Conservation (phyloP, 2,888 invertebrate genomes). For the Gari tellinella region DNA sequence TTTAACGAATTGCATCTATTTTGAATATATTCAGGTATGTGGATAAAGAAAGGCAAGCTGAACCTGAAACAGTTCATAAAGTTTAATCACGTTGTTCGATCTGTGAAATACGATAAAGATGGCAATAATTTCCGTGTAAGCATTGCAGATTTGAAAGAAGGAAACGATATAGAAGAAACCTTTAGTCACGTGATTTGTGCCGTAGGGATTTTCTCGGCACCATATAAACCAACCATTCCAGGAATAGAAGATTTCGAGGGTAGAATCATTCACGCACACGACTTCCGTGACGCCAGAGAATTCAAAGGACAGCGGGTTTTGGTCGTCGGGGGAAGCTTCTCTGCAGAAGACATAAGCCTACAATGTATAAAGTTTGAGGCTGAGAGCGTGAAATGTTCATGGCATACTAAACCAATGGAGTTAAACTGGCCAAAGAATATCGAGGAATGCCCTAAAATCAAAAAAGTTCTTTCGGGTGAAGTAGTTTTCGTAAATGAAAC, state of each 20-base stretch:
- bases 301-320: conserved; percentile 37
- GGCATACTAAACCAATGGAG: conserved; percentile 45
- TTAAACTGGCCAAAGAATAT: conserved; percentile 50
- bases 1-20: no score
- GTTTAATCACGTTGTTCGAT: conserved; percentile 36
- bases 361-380: no score
- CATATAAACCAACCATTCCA: conserved; percentile 38
- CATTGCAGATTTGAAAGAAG: conserved; percentile 18
- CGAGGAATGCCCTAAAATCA: conserved; percentile 42
- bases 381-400: no score
- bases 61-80: conserved; percentile 29
- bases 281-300: conserved; percentile 38
- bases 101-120: conserved; percentile 28
- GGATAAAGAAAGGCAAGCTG: conserved; percentile 3
- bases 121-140: conserved; percentile 41
- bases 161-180: conserved; percentile 16
- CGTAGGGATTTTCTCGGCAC: conserved; percentile 34
- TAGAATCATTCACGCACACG: conserved; percentile 41
- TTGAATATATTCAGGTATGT: conserved; percentile 32
- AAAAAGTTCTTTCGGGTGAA: conserved; percentile 23
- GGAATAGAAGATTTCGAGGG: conserved; percentile 45
- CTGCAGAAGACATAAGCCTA: conserved; percentile 46
- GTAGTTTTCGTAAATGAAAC: conserved; percentile 50
- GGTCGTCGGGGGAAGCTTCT: conserved; percentile 39
- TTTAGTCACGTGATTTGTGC: conserved; percentile 51